Percentiles rank a stretch among this genome's conserved stretches.
Evolutionary conservation across 2,113 vertebrate species (phyloP).

Genomic region (Lepisosteus oculatus): DNA sequence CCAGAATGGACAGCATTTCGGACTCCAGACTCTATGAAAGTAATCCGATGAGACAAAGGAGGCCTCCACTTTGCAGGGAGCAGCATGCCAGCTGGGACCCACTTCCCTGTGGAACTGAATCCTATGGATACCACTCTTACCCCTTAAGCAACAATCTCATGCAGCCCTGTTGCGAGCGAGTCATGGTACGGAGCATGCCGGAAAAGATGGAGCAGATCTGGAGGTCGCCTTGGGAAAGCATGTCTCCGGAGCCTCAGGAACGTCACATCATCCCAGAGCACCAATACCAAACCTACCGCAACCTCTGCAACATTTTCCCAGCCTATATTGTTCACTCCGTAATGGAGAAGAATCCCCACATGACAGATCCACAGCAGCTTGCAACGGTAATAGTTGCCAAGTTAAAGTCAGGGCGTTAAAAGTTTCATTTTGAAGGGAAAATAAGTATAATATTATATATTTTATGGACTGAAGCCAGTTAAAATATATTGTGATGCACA

Average conservation of each 20-base stretch:
- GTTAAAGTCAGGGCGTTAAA: conserved; percentile 84
- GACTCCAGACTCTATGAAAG: conserved; percentile 94
- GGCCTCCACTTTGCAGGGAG: conserved; percentile 93
- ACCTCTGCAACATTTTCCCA: conserved; percentile 98
- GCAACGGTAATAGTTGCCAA: conserved; percentile 94
- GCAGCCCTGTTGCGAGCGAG: conserved; percentile 90
- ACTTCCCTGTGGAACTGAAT: conserved; percentile 79
- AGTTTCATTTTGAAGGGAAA: conserved; percentile 20
- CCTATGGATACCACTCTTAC: conserved; percentile 85
- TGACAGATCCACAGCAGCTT: conserved; percentile 93
- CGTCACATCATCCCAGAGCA: conserved; percentile 88
- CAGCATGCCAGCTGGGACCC: conserved; percentile 98
- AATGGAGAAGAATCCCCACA: conserved; percentile 97
- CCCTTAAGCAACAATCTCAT: conserved; percentile 86
- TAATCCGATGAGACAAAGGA: conserved; percentile 85
- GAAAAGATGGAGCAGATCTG: conserved; percentile 99
- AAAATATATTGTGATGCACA: conserved; percentile 36
- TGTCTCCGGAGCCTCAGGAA: conserved; percentile 77
- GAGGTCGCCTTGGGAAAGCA: conserved; percentile 88
- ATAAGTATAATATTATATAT: conserved; percentile 49
- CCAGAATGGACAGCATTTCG: conserved; percentile 96
- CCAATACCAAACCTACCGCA: conserved; percentile 96
- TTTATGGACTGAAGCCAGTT: conserved; percentile 34
- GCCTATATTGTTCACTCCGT: conserved; percentile 89
- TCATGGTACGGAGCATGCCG: conserved; percentile 96